These are phyloP conservation scores for Prionailurus bengalensis DNA, from an alignment of 2,113 vertebrate genomes.

Conservation along the genomic window DNA sequence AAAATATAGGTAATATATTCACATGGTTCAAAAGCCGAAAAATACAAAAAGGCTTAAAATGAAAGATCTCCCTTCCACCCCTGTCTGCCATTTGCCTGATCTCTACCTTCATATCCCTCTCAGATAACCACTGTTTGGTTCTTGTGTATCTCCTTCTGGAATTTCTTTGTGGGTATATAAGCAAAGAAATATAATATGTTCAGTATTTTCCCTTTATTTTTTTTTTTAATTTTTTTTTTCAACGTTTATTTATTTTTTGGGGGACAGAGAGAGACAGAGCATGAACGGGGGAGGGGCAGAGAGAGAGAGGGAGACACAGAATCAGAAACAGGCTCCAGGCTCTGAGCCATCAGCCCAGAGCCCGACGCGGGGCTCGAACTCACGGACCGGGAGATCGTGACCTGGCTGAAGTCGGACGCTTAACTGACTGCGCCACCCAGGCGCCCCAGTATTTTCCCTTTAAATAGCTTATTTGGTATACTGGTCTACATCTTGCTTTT, in stretches of 20 bases:
- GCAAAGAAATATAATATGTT: background rate
- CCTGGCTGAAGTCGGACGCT: too few species aligned
- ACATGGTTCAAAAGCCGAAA: background rate
- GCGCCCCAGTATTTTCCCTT: background rate
- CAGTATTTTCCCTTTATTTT: constrained; percentile 14
- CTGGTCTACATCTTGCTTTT: constrained; percentile 4
- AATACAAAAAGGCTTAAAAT: background rate
- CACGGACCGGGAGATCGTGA: too few species aligned
- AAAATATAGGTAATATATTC: background rate
- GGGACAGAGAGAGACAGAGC: too few species aligned
- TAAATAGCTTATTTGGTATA: background rate
- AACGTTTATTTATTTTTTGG: too few species aligned
- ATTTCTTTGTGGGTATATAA: constrained; percentile 9
- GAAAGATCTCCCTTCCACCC: background rate
- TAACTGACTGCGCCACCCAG: too few species aligned
- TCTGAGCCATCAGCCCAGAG: too few species aligned
- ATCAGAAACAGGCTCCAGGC: too few species aligned
- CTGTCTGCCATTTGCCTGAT: background rate
- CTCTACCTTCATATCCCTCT: background rate
- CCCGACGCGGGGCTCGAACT: too few species aligned
- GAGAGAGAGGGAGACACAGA: too few species aligned
- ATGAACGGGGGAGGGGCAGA: too few species aligned
- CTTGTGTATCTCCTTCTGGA: constrained; percentile 31
- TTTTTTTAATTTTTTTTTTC: too few species aligned
- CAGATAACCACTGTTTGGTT: constrained; percentile 38